Evolutionary conservation across 2,888 invertebrate genomes (phyloP), one percentile per base, ranked within the genome.

Genomic region (Drosophila nr. medialis): DNA sequence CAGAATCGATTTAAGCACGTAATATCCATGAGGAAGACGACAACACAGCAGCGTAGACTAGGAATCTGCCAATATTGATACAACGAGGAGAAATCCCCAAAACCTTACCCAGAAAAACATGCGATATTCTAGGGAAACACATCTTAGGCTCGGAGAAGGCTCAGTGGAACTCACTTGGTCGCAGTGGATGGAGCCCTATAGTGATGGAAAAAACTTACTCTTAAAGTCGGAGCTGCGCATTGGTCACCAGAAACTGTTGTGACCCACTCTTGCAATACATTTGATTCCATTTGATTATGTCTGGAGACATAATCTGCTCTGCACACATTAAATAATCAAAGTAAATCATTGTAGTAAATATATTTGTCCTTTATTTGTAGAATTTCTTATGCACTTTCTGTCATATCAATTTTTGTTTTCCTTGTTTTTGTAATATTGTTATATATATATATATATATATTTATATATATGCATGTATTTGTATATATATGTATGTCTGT

Each of bases 361-460:
- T 88, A 84, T 88, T 88, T 88, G 84, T 86, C 83, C 83, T 84
- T 84, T 84, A 85, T 89, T 89, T 81, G 81, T 81, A 81, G 85
- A 86, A 77, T 79, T 84, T 76, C 65, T 69, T 69, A 76, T 74
- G 69, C 69, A 54, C 36, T 53, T 63, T 29, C 34, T 86, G 51
- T 71, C 59, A 49, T 66, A 64, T 77, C 72, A 51, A 63, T 55
- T 63, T 38, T 62, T n/a, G 11, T n/a, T 58, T 54, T 55, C 15
- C 50, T 42, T 72, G 60, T 60, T 59, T 50, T 53, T 66, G 32
- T 21, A 7, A 66, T 58, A 49, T 64, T 68, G 56, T 63, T 27
- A 53, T 34, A 62, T 75, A 59, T 61, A 61, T 80, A 56, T 53
- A 65, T 72, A 42, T 63, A 53, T 40, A 40, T 8, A 38, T 32